Conservation (phyloP, 2,797 vertebrate species). For the Ptychobarbus kaznakovi region DNA sequence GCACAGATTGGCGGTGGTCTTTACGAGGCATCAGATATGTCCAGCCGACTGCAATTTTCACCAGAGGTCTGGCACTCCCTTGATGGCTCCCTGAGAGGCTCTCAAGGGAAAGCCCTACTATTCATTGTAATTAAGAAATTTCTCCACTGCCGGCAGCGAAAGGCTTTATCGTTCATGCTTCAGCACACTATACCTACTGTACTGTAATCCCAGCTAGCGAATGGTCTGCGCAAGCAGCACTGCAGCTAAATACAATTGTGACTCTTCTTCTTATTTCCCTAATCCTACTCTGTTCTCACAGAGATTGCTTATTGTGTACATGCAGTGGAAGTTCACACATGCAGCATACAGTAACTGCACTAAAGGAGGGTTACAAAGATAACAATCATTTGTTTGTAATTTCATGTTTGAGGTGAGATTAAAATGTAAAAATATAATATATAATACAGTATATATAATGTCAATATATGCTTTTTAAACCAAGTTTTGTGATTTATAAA, state of each 20-base stretch:
- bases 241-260: neutral
- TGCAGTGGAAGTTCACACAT: neutral
- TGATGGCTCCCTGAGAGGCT: conserved; percentile 40
- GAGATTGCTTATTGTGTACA: conserved; percentile 3
- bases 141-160: conserved; percentile 21
- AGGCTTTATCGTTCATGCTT: conserved; percentile 40
- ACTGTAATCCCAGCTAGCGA: conserved; percentile 45
- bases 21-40: conserved; percentile 48
- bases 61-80: conserved; percentile 29
- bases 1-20: conserved; percentile 38
- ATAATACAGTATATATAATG: neutral
- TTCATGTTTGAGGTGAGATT: neutral
- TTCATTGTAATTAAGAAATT: conserved; percentile 61
- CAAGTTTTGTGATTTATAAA: neutral
- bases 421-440: neutral
- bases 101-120: conserved; percentile 47
- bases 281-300: conserved; percentile 14
- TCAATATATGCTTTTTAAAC: neutral
- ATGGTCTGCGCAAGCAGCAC: conserved; percentile 4
- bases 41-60: conserved; percentile 19
- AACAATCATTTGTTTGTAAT: neutral
- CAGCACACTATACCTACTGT: conserved; percentile 42
- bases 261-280: conserved; percentile 19
- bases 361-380: neutral
- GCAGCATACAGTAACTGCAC: neutral